Evolutionary conservation across 2,113 vertebrate genomes (phyloP).

Genomic region (Nothocercus julius): DNA sequence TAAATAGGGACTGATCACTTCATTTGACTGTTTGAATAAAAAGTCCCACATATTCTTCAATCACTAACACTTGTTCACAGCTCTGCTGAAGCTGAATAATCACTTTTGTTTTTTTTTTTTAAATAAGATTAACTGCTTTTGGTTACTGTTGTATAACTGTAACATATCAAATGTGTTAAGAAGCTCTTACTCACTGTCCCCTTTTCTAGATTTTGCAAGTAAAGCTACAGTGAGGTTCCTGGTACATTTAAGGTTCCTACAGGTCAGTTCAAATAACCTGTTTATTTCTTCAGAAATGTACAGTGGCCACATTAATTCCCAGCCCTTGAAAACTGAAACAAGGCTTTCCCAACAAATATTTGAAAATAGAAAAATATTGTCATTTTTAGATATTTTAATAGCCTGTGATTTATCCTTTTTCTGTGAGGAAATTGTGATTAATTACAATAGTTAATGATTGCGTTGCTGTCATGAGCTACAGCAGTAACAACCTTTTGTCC

Average conservation of each 20-base stretch:
- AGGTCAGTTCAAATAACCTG: slow-evolving; percentile 52
- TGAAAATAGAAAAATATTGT: slow-evolving; percentile 33
- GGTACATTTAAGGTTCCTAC: slow-evolving; percentile 52
- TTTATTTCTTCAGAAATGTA: slow-evolving; percentile 55
- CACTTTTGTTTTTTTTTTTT: slow-evolving; percentile 64
- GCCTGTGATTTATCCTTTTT: slow-evolving; percentile 46
- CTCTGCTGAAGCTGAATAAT: slow-evolving; percentile 80
- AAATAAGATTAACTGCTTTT: slow-evolving; percentile 71
- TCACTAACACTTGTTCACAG: slow-evolving; percentile 80
- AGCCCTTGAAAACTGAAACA: slow-evolving; percentile 46
- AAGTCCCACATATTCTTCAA: slow-evolving; percentile 76
- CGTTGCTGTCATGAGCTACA: slow-evolving; percentile 18
- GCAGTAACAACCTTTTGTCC: slow-evolving; percentile 66
- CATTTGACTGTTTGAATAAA: slow-evolving; percentile 84
- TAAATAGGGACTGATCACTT: slow-evolving; percentile 85
- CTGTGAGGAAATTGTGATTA: slow-evolving; percentile 64
- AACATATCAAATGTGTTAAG: slow-evolving; percentile 65
- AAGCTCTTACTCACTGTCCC: slow-evolving; percentile 42
- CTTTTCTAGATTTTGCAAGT: slow-evolving; percentile 42
- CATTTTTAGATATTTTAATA: slow-evolving; percentile 38
- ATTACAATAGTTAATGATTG: slow-evolving; percentile 62
- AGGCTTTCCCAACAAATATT: slow-evolving; percentile 52
- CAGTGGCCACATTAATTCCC: background rate
- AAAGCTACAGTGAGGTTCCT: slow-evolving; percentile 38
- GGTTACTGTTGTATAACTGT: slow-evolving; percentile 63